A percentile compares a stretch with the other conserved stretches of the same genome.
phyloP scores from a whole-genome alignment of 2,888 invertebrate species.

The Chrysomela aeneicollis region DNA sequence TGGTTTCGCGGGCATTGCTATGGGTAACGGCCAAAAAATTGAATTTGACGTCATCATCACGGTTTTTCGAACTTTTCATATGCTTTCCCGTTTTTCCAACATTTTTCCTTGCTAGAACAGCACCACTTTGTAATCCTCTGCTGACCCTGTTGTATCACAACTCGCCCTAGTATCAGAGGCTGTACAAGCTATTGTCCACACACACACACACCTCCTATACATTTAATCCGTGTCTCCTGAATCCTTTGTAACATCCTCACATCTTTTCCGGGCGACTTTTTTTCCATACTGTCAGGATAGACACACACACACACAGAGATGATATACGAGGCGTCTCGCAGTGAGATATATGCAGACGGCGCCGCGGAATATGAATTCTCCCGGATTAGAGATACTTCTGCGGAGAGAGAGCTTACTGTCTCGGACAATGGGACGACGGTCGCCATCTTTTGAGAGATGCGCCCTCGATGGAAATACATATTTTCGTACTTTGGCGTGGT shows the following conservation, averaged over 20 bases:
- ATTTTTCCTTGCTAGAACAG: no score
- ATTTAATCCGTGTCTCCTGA: conserved; percentile 28
- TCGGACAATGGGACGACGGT: conserved; percentile 28
- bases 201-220: no score
- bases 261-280: background rate
- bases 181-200: no score
- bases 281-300: conserved; percentile 20
- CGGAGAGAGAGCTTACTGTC: conserved; percentile 17
- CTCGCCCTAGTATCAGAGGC: no score
- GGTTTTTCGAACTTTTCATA: no score
- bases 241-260: conserved; percentile 24
- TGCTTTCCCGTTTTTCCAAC: no score
- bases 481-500: conserved; percentile 53
- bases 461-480: conserved; percentile 55
- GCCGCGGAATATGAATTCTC: conserved; percentile 8
- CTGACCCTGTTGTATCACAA: no score
- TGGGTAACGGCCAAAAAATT: no score
- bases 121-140: no score
- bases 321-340: background rate
- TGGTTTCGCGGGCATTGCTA: no score
- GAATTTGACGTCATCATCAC: no score
- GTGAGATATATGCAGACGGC: conserved; percentile 14
- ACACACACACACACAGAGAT: background rate
- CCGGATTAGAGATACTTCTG: conserved; percentile 26
- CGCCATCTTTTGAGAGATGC: conserved; percentile 46